Conservation (phyloP, 1,140 invertebrate genomes). For the Globodera ellingtonae region DNA sequence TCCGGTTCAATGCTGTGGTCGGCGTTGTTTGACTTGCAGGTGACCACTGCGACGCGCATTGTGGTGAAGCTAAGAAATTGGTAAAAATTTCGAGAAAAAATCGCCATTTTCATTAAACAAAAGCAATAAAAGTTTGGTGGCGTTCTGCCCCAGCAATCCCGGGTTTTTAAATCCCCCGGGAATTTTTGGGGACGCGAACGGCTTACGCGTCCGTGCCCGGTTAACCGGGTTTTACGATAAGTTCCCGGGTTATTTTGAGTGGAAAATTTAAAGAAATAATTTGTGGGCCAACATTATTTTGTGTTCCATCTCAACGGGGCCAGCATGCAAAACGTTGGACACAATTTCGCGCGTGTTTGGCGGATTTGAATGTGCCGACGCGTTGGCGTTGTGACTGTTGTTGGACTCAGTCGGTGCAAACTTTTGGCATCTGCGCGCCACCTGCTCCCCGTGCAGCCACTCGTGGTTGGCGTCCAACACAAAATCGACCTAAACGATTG, state of each 20-base stretch:
- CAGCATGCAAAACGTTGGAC: slow-evolving; percentile 50
- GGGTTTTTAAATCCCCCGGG: too few relatives aligned
- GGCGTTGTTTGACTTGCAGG: slow-evolving; percentile 41
- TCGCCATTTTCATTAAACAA: too few relatives aligned
- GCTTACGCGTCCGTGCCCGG: too few relatives aligned
- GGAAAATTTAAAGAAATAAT: neutral
- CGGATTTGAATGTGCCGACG: slow-evolving; percentile 9
- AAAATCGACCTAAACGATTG: slow-evolving; percentile 46
- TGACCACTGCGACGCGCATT: slow-evolving; percentile 52
- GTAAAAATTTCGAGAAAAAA: too few relatives aligned
- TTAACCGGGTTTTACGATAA: too few relatives aligned
- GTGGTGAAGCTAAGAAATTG: slow-evolving; percentile 53
- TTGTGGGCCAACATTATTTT: slow-evolving; percentile 41
- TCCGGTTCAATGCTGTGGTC: slow-evolving; percentile 14
- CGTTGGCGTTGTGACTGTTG: neutral
- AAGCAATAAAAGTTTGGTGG: too few relatives aligned
- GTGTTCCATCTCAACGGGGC: slow-evolving; percentile 39
- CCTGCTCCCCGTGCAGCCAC: slow-evolving; percentile 49
- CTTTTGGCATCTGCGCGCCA: slow-evolving; percentile 45
- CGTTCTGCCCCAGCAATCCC: neutral
- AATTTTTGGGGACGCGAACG: too few relatives aligned
- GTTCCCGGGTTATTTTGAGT: too few relatives aligned
- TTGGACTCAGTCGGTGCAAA: neutral
- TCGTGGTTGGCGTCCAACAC: slow-evolving; percentile 52
- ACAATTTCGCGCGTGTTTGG: slow-evolving; percentile 48